Conservation (phyloP, 2,113 vertebrate species). For the Albula goreensis region DNA sequence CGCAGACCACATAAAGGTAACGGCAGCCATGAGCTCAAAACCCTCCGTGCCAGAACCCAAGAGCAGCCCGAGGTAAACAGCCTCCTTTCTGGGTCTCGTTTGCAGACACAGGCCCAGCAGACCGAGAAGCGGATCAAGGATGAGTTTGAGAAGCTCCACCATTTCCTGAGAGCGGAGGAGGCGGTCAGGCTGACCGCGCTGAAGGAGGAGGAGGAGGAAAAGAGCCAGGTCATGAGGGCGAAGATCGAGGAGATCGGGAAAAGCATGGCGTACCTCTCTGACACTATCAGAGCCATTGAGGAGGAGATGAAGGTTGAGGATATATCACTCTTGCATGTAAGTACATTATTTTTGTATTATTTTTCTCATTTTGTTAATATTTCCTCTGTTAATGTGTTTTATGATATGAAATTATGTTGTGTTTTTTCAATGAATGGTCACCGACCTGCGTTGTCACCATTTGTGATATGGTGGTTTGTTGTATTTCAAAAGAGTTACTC, state of each 20-base stretch:
- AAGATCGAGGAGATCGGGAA: constrained; percentile 45
- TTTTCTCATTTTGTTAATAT: not conserved
- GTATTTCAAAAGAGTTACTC: not conserved
- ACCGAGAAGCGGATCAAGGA: constrained; percentile 53
- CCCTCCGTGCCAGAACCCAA: too few species aligned
- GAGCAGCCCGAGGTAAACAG: not conserved
- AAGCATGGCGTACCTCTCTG: constrained; percentile 44
- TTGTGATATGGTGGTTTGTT: not conserved
- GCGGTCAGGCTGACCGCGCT: constrained; percentile 50
- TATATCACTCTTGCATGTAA: constrained; percentile 55
- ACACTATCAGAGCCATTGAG: constrained; percentile 53
- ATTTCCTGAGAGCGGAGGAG: constrained; percentile 56
- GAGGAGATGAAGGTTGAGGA: constrained; percentile 52
- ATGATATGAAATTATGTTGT: not conserved
- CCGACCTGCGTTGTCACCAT: not conserved
- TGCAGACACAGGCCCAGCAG: constrained; percentile 55
- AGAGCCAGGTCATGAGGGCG: constrained; percentile 41
- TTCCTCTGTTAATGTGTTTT: not conserved
- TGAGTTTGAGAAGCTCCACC: constrained; percentile 60
- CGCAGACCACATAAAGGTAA: constrained; percentile 53
- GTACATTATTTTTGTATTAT: not conserved
- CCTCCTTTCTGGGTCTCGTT: not conserved
- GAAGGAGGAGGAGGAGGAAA: constrained; percentile 57
- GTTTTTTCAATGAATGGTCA: not conserved
- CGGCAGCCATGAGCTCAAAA: not conserved